Base-by-base conservation (phyloP, 2,888 invertebrate genomes). In the Nemotelus pantherinus region DNA sequence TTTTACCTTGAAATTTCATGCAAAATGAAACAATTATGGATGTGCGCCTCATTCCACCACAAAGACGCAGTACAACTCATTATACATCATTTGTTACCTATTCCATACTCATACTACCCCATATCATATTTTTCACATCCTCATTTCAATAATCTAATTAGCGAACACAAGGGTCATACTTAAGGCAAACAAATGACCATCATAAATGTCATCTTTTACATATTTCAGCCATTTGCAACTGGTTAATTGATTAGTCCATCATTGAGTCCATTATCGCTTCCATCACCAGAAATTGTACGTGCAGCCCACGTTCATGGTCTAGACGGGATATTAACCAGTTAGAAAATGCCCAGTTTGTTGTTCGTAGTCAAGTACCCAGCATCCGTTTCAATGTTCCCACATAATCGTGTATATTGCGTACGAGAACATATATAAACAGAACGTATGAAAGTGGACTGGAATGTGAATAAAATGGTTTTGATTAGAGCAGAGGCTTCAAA, bases 161-260 rank as follows among this genome's bases (percentile, higher is more conserved):
- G 60, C 74, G 39, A 7, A 47, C 39, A 58, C 47, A 63, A 74
- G 70, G 70, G 70, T 70, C 63, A 63, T 74, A 41, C 6, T 48
- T 44, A 63, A 74, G 72, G 63, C 74, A 60, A 74, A 74, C 74
- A 74, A 74, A 74, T 74, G 74, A 63, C 74, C 60, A 48, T 63
- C 74, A 74, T 74, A 74, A 74, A 60, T 74, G 74, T 74, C 74
- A 74, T 74, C 74, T n/a, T 5, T 41, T 39, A 74, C 74, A 74
- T 60, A 53, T 63, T 60, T 74, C 74, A 63, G 48, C 74, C 74
- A 74, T 74, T 74, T 74, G 74, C 74, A 74, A 74, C 74, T 60
- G 60, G 74, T 60, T 74, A 74, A 74, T 74, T 74, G 74, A 74
- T 74, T 74, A 63, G 57, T 74, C 60, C 74, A 74, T 48, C 44